Evolutionary conservation across 2,797 vertebrate species (phyloP).

Genomic region (Lithobates sylvaticus): DNA sequence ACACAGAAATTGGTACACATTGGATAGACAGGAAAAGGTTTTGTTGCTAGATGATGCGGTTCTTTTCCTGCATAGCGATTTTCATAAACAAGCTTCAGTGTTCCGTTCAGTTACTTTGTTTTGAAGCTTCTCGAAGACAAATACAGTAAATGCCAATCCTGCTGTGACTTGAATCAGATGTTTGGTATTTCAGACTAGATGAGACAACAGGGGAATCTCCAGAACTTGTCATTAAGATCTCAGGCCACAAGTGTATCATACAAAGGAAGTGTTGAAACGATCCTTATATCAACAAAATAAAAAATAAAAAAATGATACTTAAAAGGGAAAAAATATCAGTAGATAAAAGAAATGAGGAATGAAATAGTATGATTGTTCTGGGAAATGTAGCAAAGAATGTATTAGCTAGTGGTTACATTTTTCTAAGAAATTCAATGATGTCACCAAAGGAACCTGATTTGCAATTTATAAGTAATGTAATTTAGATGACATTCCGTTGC

Average conservation of each 20-base stretch:
- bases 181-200: slow-evolving; percentile 38
- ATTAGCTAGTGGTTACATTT: slow-evolving; percentile 41
- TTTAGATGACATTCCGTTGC: slow-evolving; percentile 37
- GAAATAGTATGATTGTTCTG: slow-evolving; percentile 33
- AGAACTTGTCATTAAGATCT: slow-evolving; percentile 42
- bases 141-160: slow-evolving; percentile 22
- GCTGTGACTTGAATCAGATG: slow-evolving; percentile 41
- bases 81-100: too few species aligned
- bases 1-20: too few species aligned
- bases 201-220: slow-evolving; percentile 39
- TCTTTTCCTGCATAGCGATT: too few species aligned
- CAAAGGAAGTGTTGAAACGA: slow-evolving; percentile 47
- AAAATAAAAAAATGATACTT: slow-evolving; percentile 25
- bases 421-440: slow-evolving; percentile 57
- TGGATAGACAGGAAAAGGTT: too few species aligned
- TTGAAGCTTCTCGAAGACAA: too few species aligned
- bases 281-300: slow-evolving; percentile 42
- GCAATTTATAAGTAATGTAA: slow-evolving; percentile 46
- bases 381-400: slow-evolving; percentile 50
- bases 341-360: slow-evolving; percentile 40
- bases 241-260: slow-evolving; percentile 43
- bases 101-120: too few species aligned
- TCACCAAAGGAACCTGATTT: slow-evolving; percentile 43
- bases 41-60: too few species aligned
- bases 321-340: slow-evolving; percentile 19